Conservation (phyloP, 2,888 invertebrate genomes). For the Tiphia femorata region DNA sequence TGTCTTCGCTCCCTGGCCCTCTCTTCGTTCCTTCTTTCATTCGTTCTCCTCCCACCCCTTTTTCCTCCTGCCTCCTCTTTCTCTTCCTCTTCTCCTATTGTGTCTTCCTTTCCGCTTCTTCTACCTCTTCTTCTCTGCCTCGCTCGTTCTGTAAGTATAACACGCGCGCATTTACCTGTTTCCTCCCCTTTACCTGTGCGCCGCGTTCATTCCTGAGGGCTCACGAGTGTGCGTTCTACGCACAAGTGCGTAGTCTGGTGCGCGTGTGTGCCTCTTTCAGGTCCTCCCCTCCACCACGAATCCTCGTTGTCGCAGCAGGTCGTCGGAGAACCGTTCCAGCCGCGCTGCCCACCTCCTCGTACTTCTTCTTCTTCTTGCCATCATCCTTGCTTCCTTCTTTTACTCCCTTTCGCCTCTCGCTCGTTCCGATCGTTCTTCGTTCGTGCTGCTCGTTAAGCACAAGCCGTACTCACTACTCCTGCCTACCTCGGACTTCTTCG, state of each 20-base stretch:
- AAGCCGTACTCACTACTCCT: not conserved
- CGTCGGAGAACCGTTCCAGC: constrained; percentile 13
- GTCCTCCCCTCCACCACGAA: constrained; percentile 25
- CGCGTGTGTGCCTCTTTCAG: constrained; percentile 7
- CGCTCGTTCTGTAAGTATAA: too few species aligned
- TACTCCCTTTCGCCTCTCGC: not conserved
- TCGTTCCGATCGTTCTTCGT: not conserved
- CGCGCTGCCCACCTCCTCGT: constrained; percentile 1
- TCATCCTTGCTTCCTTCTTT: constrained; percentile 11
- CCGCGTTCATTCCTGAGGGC: not conserved
- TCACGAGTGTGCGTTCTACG: not conserved
- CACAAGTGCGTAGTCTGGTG: not conserved
- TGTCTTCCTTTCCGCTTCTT: constrained; percentile 7
- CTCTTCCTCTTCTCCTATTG: constrained; percentile 7
- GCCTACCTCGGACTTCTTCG: too few species aligned
- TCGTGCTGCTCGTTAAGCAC: not conserved
- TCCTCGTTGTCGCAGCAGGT: constrained; percentile 30
- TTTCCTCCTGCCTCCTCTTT: constrained; percentile 7
- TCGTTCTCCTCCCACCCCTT: constrained; percentile 8
- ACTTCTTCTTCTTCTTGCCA: constrained; percentile 2
- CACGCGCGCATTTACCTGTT: too few species aligned
- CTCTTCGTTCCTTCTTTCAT: constrained; percentile 10
- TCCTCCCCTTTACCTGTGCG: constrained; percentile 2
- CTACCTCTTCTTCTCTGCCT: not conserved
- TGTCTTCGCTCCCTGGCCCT: constrained; percentile 16